Conservation (phyloP, 2,888 invertebrate genomes). For the Microctonus hyperodae region DNA sequence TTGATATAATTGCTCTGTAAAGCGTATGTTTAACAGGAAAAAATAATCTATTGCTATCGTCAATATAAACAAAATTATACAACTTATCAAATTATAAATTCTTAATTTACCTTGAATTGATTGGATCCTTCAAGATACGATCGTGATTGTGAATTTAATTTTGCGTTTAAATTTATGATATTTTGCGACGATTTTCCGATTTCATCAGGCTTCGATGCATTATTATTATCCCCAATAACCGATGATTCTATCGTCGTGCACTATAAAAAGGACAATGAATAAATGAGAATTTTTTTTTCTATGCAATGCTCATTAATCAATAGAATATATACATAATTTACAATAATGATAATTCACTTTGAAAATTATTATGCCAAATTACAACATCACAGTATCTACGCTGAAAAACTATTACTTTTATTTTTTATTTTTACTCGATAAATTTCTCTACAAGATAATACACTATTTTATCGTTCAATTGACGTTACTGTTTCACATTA, state of each 20-base stretch:
- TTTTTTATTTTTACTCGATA: not conserved
- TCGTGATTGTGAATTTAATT: constrained; percentile 4
- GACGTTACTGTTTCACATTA: not conserved
- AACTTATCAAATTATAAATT: not conserved
- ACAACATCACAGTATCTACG: no score
- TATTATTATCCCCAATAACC: constrained; percentile 41
- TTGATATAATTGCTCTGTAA: not conserved
- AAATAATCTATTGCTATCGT: not conserved
- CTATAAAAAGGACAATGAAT: constrained; percentile 33
- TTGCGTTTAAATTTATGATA: constrained; percentile 8
- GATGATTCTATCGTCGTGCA: constrained; percentile 43
- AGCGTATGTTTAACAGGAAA: not conserved
- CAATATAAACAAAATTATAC: not conserved
- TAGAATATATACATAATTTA: not conserved
- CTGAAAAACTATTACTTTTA: not conserved
- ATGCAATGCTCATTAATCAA: not conserved
- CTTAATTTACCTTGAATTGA: constrained; percentile 17
- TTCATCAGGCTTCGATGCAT: constrained; percentile 32
- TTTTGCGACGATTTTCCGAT: not conserved
- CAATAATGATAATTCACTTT: not conserved
- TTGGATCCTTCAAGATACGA: constrained; percentile 1
- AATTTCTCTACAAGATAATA: not conserved
- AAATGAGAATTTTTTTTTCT: not conserved
- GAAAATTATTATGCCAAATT: not conserved
- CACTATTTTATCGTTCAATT: not conserved